Evolutionary conservation across 1,140 invertebrate species (phyloP).

Genomic region (Coenobita brevimanus): DNA sequence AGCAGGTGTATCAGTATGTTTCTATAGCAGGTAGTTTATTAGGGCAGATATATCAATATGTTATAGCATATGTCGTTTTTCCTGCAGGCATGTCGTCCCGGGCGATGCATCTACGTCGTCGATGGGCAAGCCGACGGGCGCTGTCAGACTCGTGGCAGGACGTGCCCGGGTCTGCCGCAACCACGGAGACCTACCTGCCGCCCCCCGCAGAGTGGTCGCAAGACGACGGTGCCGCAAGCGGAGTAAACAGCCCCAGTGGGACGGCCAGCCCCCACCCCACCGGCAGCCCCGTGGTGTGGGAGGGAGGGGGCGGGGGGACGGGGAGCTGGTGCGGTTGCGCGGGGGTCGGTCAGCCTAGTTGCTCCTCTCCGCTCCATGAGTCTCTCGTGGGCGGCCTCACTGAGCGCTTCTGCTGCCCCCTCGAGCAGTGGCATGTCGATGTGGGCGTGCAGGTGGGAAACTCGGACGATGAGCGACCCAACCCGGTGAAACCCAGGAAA

Average conservation of each 20-base stretch:
- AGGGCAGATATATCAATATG: too few species aligned
- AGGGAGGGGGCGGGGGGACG: conserved; percentile 14
- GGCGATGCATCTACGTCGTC: conserved; percentile 33
- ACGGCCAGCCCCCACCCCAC: conserved; percentile 21
- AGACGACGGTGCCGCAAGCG: conserved; percentile 5
- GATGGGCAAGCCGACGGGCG: conserved; percentile 46
- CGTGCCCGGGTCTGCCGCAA: background rate
- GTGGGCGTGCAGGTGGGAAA: conserved; percentile 29
- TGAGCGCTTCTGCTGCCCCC: conserved; percentile 51
- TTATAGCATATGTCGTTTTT: too few species aligned
- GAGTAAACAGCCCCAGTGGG: conserved; percentile 8
- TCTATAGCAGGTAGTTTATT: too few species aligned
- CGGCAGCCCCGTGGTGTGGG: conserved; percentile 59
- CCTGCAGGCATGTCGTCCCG: conserved; percentile 27
- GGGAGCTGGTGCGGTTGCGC: conserved; percentile 57
- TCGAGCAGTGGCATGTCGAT: conserved; percentile 56
- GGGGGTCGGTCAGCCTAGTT: conserved; percentile 28
- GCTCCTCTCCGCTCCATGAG: conserved; percentile 59
- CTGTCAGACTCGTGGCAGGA: conserved; percentile 47
- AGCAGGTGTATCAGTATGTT: too few species aligned
- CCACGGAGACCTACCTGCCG: background rate
- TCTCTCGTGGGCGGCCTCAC: conserved; percentile 54
- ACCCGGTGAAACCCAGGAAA: conserved; percentile 28
- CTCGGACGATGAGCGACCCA: background rate
- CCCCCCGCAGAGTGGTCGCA: background rate